These are phyloP conservation scores for Drymonia ruficornis DNA, from an alignment of 2,888 invertebrate genomes.

Conservation along the genomic window DNA sequence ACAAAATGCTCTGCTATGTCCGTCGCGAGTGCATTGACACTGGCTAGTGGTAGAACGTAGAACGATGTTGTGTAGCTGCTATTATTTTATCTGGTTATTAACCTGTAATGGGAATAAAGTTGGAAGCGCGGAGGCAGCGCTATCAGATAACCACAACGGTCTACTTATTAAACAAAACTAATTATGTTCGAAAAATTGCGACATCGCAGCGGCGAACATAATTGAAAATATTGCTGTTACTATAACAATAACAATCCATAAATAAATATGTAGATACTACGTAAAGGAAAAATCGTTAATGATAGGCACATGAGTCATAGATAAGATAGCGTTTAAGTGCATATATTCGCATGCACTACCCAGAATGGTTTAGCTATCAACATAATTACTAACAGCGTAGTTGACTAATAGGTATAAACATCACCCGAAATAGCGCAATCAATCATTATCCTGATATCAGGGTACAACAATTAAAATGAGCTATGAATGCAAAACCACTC, in stretches of 20 bases:
- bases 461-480: conserved; percentile 24
- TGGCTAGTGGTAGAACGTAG: conserved; percentile 36
- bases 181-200: conserved; percentile 7
- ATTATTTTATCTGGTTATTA: conserved; percentile 54
- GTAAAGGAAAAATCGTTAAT: neutral
- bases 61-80: conserved; percentile 35
- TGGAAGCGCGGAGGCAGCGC: conserved; percentile 28
- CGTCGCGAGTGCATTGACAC: conserved; percentile 56
- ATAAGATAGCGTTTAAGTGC: neutral
- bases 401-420: neutral
- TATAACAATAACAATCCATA: too few species aligned
- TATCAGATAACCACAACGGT: conserved; percentile 34
- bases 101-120: conserved; percentile 43
- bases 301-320: conserved; percentile 1
- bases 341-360: conserved; percentile 3
- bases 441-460: conserved; percentile 38
- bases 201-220: neutral
- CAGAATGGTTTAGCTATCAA: neutral
- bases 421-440: conserved; percentile 27
- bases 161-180: conserved; percentile 23
- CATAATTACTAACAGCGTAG: neutral
- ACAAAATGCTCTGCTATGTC: conserved; percentile 44
- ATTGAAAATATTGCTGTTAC: neutral
- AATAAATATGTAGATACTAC: neutral
- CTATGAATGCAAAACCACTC: neutral